Conservation (phyloP, 1,140 invertebrate species). For the Drosophila repletoides region DNA sequence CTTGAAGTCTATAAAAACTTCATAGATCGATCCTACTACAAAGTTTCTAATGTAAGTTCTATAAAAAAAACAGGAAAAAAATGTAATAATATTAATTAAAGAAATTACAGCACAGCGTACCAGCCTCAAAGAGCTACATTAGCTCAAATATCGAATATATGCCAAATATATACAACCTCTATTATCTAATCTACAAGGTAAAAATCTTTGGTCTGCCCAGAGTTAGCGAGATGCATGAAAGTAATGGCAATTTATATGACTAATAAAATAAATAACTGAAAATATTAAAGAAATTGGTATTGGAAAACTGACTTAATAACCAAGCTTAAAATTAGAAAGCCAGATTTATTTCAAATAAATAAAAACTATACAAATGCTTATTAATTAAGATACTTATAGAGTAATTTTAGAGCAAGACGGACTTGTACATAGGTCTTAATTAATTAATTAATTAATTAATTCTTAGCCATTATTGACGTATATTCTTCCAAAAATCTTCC, state of each 20-base stretch:
- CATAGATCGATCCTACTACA: conserved; percentile 37
- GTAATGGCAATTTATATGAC: background rate
- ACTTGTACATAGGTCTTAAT: background rate
- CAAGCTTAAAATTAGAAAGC: no score
- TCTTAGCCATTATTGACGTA: background rate
- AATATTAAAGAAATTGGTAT: background rate
- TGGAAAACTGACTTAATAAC: no score
- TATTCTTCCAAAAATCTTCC: conserved; percentile 46
- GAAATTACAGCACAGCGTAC: conserved; percentile 24
- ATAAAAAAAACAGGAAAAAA: background rate
- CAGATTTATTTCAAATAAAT: no score
- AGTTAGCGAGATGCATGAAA: background rate
- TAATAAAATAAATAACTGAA: background rate
- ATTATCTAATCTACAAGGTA: conserved; percentile 49
- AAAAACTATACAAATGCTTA: no score
- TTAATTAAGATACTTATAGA: no score
- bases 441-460: background rate
- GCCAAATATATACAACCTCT: conserved; percentile 23
- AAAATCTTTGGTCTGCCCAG: conserved; percentile 41
- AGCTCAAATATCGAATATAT: conserved; percentile 18
- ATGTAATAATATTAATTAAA: background rate
- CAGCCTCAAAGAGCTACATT: conserved; percentile 37
- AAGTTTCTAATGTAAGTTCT: conserved; percentile 40
- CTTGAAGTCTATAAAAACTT: conserved; percentile 36
- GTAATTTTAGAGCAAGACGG: background rate